A percentile compares a stretch with the other conserved stretches of the same genome.
These are phyloP conservation scores for Galaxias olidus DNA, from an alignment of 2,797 vertebrate genomes.

Conservation along the genomic window DNA sequence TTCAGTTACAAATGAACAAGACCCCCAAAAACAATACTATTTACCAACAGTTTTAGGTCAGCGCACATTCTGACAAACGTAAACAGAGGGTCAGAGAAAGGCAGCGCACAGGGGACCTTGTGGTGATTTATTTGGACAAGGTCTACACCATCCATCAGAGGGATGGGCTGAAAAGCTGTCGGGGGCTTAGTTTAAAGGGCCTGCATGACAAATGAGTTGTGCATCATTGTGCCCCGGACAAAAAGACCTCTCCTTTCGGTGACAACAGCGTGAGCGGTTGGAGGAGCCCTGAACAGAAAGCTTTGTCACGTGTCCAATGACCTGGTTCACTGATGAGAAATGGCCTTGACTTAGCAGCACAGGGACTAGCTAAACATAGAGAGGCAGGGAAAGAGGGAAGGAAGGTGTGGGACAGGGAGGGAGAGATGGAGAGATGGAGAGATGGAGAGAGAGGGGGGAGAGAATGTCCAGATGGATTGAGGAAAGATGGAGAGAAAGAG, in stretches of 20 bases:
- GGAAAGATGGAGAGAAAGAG: not conserved
- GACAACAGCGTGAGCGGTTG: constrained; percentile 60
- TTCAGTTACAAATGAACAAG: too few species aligned
- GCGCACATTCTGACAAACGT: too few species aligned
- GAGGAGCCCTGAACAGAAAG: constrained; percentile 44
- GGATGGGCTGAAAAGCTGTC: constrained; percentile 55
- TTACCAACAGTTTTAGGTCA: too few species aligned
- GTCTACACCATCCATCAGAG: constrained; percentile 52
- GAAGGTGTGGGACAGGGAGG: not conserved
- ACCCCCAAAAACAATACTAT: too few species aligned
- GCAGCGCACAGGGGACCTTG: constrained; percentile 1
- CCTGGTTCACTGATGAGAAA: constrained; percentile 58
- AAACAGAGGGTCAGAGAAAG: too few species aligned
- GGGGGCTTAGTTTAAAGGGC: constrained; percentile 56
- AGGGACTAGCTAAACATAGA: not conserved
- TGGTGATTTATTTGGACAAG: constrained; percentile 51
- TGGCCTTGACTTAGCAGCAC: constrained; percentile 23
- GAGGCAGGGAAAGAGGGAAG: not conserved
- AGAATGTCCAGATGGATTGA: not conserved
- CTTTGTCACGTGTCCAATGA: constrained; percentile 66
- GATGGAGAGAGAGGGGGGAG: not conserved
- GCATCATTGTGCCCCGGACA: constrained; percentile 64
- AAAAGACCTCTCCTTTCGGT: constrained; percentile 43
- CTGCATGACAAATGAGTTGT: constrained; percentile 69
- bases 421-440: not conserved